A percentile compares a stretch with the other conserved stretches of the same genome.
These are phyloP conservation scores for Phaonia tiefii DNA, from an alignment of 2,888 invertebrate species.

Conservation along the genomic window DNA sequence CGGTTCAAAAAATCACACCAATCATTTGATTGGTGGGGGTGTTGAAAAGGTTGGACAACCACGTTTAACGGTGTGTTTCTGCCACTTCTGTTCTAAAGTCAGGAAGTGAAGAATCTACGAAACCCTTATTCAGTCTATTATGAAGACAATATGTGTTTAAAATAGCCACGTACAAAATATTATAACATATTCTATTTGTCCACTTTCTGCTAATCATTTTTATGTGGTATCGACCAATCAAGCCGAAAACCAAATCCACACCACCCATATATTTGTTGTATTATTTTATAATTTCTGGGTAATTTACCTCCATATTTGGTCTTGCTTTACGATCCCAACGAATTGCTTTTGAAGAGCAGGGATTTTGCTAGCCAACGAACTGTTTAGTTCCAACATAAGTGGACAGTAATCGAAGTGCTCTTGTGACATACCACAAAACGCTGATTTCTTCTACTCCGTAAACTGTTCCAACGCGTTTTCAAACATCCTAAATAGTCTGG, in stretches of 20 bases:
- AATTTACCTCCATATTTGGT: slow-evolving; percentile 7
- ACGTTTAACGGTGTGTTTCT: background rate
- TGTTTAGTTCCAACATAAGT: slow-evolving; percentile 32
- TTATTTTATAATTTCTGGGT: slow-evolving; percentile 3
- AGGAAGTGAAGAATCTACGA: slow-evolving; percentile 7
- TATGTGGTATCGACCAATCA: no score
- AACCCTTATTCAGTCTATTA: slow-evolving; percentile 10
- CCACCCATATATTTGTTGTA: slow-evolving; percentile 1
- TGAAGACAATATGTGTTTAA: slow-evolving; percentile 8
- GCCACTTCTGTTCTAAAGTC: slow-evolving; percentile 18
- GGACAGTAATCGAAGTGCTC: slow-evolving; percentile 16
- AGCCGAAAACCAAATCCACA: slow-evolving; percentile 16
- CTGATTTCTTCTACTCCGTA: background rate
- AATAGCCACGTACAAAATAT: no score
- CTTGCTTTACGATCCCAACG: slow-evolving; percentile 8
- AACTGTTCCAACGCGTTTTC: no score
- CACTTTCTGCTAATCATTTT: no score
- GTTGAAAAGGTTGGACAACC: background rate
- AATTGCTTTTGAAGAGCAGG: slow-evolving; percentile 7
- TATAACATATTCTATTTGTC: no score
- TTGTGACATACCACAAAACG: slow-evolving; percentile 25
- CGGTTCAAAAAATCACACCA: slow-evolving; percentile 21
- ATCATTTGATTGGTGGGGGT: slow-evolving; percentile 2
- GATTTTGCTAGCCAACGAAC: slow-evolving; percentile 20
- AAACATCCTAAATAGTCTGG: slow-evolving; percentile 2